These are phyloP conservation scores for Conus betulinus DNA, from an alignment of 1,140 invertebrate species.

Conservation along the genomic window DNA sequence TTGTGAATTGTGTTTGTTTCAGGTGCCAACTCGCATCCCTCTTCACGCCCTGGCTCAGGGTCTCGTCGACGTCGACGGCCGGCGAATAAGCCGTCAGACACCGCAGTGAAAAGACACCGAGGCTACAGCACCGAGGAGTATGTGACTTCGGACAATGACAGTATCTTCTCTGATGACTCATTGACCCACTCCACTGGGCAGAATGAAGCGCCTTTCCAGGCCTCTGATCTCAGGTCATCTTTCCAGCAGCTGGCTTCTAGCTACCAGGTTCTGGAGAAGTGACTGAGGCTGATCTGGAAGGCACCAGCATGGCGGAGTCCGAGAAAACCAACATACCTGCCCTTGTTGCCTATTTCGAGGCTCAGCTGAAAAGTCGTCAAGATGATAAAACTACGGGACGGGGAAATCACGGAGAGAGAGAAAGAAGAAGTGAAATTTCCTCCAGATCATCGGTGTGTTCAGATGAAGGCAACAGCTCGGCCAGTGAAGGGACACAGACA, in stretches of 20 bases:
- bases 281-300: neutral
- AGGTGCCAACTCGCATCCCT: constrained; percentile 58
- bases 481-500: constrained; percentile 39
- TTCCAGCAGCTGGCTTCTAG: constrained; percentile 28
- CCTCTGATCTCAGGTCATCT: constrained; percentile 25
- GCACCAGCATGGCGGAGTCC: neutral
- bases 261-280: neutral
- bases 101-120: constrained; percentile 44
- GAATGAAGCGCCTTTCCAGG: neutral
- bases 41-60: constrained; percentile 65
- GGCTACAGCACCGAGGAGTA: constrained; percentile 67
- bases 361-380: neutral
- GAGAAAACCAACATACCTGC: neutral
- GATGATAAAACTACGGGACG: neutral
- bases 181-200: constrained; percentile 32
- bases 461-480: neutral
- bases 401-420: neutral
- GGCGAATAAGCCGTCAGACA: constrained; percentile 44
- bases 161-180: constrained; percentile 66
- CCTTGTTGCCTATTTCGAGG: constrained; percentile 18
- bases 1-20: constrained; percentile 35
- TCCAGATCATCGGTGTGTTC: neutral
- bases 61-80: constrained; percentile 55
- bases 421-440: neutral
- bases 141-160: constrained; percentile 66